phyloP scores from a whole-genome alignment of 2,113 vertebrate species.

The Mustela lutreola region DNA sequence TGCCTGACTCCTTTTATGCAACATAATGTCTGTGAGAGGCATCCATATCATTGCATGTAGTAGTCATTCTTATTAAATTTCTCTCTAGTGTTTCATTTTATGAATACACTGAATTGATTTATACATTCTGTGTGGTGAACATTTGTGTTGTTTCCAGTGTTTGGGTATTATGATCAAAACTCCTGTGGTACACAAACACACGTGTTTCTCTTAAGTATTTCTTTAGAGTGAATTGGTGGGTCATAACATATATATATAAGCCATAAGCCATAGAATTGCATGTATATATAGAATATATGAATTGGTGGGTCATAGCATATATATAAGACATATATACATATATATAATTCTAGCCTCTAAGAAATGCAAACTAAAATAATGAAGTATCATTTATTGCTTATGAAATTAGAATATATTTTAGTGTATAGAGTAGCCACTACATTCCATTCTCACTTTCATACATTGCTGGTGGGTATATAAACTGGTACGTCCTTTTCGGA shows the following conservation, averaged over 20 bases:
- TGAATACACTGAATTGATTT: not conserved
- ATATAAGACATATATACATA: not conserved
- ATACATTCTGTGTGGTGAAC: not conserved
- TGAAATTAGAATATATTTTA: constrained; percentile 33
- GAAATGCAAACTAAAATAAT: constrained; percentile 25
- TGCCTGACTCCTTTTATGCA: not conserved
- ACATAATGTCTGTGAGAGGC: not conserved
- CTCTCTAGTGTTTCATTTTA: not conserved
- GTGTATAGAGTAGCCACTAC: not conserved
- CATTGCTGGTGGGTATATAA: not conserved
- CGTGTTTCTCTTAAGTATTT: not conserved
- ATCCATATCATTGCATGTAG: not conserved
- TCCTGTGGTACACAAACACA: not conserved
- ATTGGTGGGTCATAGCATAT: not conserved
- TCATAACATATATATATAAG: not conserved
- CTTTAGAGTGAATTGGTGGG: not conserved
- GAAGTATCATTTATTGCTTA: not conserved
- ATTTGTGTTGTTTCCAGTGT: not conserved
- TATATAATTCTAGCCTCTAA: not conserved
- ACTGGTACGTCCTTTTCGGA: not conserved
- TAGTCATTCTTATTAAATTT: not conserved
- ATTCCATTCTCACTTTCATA: not conserved
- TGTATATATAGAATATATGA: not conserved
- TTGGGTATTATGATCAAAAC: not conserved
- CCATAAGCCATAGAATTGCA: not conserved